Conservation (phyloP, 2,113 vertebrate species). For the Stigmatopora nigra region DNA sequence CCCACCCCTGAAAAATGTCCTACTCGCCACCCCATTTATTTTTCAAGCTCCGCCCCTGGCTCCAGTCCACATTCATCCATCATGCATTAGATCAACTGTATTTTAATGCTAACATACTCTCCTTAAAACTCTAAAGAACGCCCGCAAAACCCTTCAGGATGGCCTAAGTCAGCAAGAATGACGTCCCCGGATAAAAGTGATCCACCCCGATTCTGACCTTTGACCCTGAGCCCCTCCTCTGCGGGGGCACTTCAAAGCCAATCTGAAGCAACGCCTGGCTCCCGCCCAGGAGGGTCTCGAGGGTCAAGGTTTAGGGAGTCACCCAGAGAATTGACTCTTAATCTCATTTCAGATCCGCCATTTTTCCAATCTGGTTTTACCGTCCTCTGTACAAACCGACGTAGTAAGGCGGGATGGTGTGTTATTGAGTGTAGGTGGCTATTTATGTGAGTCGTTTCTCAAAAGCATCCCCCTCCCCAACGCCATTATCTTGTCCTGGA, state of each 20-base stretch:
- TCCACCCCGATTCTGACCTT: conserved; percentile 46
- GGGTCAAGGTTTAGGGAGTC: conserved; percentile 40
- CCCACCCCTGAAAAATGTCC: no score
- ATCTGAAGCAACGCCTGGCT: conserved; percentile 42
- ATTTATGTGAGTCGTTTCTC: conserved; percentile 43
- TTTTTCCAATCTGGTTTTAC: conserved; percentile 13
- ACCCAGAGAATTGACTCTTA: conserved; percentile 33
- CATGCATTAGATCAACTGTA: no score
- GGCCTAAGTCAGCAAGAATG: conserved; percentile 52
- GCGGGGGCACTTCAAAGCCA: conserved; percentile 64
- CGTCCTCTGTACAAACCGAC: neutral
- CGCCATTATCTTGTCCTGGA: conserved; percentile 32
- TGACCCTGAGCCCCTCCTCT: conserved; percentile 39
- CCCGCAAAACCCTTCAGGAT: conserved; percentile 31
- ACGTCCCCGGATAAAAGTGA: conserved; percentile 30
- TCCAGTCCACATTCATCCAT: no score
- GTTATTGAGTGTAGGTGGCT: conserved; percentile 32
- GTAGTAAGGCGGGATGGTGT: conserved; percentile 24
- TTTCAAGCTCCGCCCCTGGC: no score
- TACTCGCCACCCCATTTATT: no score
- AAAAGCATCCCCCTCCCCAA: conserved; percentile 22
- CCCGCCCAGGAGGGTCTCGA: conserved; percentile 34
- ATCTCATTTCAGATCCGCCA: conserved; percentile 37
- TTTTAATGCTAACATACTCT: neutral
- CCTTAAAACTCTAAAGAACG: conserved; percentile 16